phyloP scores from a whole-genome alignment of 2,113 vertebrate genomes.

The Ammodytes marinus region DNA sequence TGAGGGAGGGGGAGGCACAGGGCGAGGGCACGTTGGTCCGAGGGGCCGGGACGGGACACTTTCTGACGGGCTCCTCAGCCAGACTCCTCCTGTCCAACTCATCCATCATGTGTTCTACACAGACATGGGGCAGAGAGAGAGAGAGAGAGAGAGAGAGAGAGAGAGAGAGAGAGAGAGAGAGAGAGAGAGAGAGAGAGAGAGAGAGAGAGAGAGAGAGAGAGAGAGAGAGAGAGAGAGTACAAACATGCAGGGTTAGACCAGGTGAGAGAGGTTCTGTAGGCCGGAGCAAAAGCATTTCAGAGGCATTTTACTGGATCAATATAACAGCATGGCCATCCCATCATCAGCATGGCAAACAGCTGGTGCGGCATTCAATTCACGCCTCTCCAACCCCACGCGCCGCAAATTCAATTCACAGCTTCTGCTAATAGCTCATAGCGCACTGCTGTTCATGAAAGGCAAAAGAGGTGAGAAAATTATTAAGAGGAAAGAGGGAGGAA shows the following conservation, averaged over 20 bases:
- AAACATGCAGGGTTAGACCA: background rate
- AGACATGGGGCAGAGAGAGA: background rate
- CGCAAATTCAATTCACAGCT: slow-evolving; percentile 40
- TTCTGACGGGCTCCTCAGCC: slow-evolving; percentile 86
- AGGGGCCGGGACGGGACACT: slow-evolving; percentile 85
- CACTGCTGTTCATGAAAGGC: slow-evolving; percentile 26
- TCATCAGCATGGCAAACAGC: slow-evolving; percentile 60
- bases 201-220: too few species aligned
- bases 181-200: too few species aligned
- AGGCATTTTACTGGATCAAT: slow-evolving; percentile 61
- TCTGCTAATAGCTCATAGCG: slow-evolving; percentile 41
- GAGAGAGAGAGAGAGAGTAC: background rate
- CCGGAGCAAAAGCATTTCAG: slow-evolving; percentile 16
- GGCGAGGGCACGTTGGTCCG: slow-evolving; percentile 89
- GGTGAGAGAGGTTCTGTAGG: background rate
- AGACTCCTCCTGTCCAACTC: slow-evolving; percentile 83
- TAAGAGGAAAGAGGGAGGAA: background rate
- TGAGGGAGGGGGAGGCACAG: slow-evolving; percentile 88
- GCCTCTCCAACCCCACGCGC: slow-evolving; percentile 13
- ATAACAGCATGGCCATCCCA: slow-evolving; percentile 26
- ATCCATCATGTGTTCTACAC: slow-evolving; percentile 91
- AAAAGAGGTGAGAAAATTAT: slow-evolving; percentile 13
- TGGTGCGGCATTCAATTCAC: slow-evolving; percentile 59
- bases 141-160: background rate
- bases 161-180: too few species aligned